A percentile compares a stretch with the other conserved stretches of the same genome.
These are phyloP conservation scores for Globicephala melas DNA, from an alignment of 2,113 vertebrate species.

Conservation along the genomic window DNA sequence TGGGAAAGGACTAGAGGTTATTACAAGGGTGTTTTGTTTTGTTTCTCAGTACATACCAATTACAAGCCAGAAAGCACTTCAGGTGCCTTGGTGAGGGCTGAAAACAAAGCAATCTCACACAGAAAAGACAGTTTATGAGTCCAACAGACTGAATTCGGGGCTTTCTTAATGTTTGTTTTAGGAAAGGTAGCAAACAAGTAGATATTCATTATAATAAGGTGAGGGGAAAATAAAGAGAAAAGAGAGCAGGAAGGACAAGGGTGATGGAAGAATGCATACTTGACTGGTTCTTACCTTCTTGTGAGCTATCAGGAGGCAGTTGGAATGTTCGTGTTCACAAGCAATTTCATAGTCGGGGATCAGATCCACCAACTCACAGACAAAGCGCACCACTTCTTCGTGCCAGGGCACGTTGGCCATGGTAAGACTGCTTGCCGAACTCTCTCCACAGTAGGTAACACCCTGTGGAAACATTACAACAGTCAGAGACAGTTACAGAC, in stretches of 20 bases:
- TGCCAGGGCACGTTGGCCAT: conserved; percentile 99
- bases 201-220: neutral
- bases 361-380: conserved; percentile 87
- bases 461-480: conserved; percentile 83
- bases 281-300: conserved; percentile 85
- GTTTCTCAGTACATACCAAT: neutral
- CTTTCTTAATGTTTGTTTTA: neutral
- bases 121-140: neutral
- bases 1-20: neutral
- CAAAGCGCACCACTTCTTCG: conserved; percentile 92
- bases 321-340: conserved; percentile 96
- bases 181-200: neutral
- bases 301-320: conserved; percentile 93
- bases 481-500: neutral
- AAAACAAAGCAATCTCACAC: neutral
- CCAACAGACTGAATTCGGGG: neutral
- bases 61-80: neutral
- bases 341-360: conserved; percentile 90
- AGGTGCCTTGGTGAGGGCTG: neutral
- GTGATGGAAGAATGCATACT: accelerated
- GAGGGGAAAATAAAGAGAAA: neutral
- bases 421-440: conserved; percentile 93
- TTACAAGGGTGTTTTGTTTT: neutral
- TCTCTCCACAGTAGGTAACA: conserved; percentile 96
- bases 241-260: neutral